Base-by-base conservation (phyloP, 2,113 vertebrate genomes). In the Chroicocephalus ridibundus region DNA sequence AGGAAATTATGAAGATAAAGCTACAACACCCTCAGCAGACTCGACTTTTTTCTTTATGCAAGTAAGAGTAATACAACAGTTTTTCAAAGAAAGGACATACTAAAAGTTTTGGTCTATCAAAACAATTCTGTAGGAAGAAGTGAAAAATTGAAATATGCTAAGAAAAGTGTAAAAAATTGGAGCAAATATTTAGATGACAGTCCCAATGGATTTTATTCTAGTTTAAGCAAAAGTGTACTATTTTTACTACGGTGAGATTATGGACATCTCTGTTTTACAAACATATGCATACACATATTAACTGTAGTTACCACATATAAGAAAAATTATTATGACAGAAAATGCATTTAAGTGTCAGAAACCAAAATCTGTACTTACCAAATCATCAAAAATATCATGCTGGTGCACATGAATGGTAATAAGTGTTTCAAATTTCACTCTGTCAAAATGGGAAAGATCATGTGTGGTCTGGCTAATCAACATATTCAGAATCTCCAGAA, bases 391-490 rank as follows among this genome's bases (percentile, higher is more conserved):
- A 95, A 99, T 99, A 96, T 99, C 99, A 91, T 97, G 98, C 96
- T 99, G 99, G 96, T 99, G 99, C 68, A 99, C 99, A 38, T 99
- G 99, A 96, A 99, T 99, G 82, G 99, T 99, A 96, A 99, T 98
- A 31, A 99, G 98, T 0, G 99, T 99, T 98, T 99, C 99, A 88
- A 98, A 99, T 95, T 99, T 99, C 70, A 98, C 98, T 98, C 99
- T 98, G 21, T 99, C 99, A 82, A 98, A 99, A 55, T 97, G 98
- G 81, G 96, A 98, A 84, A 99, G 98, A 75, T 99, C 98, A 58
- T 92, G 97, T 3, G 98, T 99, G 25, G 99, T 99, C 97, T 98
- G 98, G 88, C 98, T 92, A 83, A 99, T 99, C 51, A 99, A 97
- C 32, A 97, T 98, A 78, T 99, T 99, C 66, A 99, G 94, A 86